Conservation (phyloP, 2,113 vertebrate species). For the Dipodomys merriami region DNA sequence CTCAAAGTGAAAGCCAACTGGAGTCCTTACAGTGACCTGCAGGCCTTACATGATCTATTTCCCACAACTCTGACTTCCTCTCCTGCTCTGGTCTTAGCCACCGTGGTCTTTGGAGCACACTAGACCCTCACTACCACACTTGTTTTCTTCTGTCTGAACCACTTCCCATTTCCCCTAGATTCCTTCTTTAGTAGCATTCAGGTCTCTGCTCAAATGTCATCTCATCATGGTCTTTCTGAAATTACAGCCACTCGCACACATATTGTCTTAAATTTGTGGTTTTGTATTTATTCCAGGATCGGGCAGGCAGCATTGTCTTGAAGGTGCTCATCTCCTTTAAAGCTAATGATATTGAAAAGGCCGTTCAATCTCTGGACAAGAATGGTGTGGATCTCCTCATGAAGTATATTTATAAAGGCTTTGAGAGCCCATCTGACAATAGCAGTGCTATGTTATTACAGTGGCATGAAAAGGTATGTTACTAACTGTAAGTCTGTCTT, state of each 20-base stretch:
- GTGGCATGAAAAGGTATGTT: constrained; percentile 97
- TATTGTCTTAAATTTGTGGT: constrained; percentile 18
- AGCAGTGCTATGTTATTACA: constrained; percentile 97
- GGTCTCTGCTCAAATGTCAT: background rate
- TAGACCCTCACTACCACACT: background rate
- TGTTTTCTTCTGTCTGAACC: background rate
- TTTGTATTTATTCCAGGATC: constrained; percentile 88
- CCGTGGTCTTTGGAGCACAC: background rate
- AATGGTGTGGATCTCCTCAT: constrained; percentile 96
- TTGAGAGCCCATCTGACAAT: constrained; percentile 97
- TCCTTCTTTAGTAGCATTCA: background rate
- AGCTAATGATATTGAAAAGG: constrained; percentile 97
- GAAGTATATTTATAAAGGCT: constrained; percentile 99
- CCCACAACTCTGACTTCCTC: background rate
- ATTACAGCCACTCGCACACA: background rate
- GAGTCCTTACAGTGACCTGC: background rate
- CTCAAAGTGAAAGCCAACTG: background rate
- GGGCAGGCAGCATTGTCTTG: constrained; percentile 95
- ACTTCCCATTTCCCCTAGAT: background rate
- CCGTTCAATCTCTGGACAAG: constrained; percentile 96
- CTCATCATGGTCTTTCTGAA: background rate
- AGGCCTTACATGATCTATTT: fast-evolving
- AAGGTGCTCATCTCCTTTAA: constrained; percentile 98
- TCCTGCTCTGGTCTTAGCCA: background rate
- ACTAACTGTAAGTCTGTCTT: fast-evolving